phyloP scores from a whole-genome alignment of 1,140 invertebrate species.

The Epicauta chinensis region DNA sequence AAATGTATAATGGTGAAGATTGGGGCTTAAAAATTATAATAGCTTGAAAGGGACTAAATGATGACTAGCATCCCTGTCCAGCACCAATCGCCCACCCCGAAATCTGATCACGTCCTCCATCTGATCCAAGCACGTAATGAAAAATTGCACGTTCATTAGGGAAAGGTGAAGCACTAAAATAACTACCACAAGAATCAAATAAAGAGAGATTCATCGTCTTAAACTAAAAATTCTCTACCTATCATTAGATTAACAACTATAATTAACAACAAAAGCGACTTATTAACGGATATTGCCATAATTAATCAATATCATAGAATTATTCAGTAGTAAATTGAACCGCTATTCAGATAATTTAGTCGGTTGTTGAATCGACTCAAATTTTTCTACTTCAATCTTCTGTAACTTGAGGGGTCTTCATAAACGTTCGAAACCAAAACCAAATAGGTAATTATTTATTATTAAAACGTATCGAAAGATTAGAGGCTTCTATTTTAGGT shows the following conservation, averaged over 20 bases:
- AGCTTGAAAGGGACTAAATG: constrained; percentile 38
- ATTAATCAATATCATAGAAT: too few species aligned
- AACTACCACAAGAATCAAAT: constrained; percentile 1
- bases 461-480: constrained; percentile 34
- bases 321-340: too few species aligned
- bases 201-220: too few species aligned
- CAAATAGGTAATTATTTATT: constrained; percentile 28
- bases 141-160: constrained; percentile 48
- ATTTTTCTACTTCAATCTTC: too few species aligned
- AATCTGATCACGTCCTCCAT: constrained; percentile 42
- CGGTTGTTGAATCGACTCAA: too few species aligned
- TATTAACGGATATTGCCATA: too few species aligned
- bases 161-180: constrained; percentile 15
- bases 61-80: constrained; percentile 19
- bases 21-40: constrained; percentile 60
- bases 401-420: too few species aligned
- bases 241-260: too few species aligned
- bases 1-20: constrained; percentile 58
- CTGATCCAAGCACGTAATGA: constrained; percentile 54
- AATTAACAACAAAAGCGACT: too few species aligned
- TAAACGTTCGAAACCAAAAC: constrained; percentile 15
- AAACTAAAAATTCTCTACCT: too few species aligned
- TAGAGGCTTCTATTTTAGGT: constrained; percentile 32
- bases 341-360: too few species aligned
- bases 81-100: constrained; percentile 16